Percentiles rank a stretch among this genome's conserved stretches.
phyloP scores from a whole-genome alignment of 2,797 vertebrate genomes.

The Falco cherrug region DNA sequence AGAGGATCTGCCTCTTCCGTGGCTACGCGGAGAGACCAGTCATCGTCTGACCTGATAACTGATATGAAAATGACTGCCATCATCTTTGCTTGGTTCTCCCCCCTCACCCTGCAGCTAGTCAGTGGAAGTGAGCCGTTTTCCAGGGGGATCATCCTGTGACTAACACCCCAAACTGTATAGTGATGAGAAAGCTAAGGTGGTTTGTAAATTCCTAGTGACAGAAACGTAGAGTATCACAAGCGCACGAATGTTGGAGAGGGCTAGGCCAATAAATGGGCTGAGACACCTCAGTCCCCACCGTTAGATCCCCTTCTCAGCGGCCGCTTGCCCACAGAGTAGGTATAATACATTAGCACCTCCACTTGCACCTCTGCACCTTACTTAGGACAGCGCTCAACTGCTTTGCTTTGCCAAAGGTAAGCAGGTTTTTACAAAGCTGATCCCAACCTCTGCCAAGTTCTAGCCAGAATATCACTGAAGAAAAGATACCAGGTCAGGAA shows the following conservation, averaged over 20 bases:
- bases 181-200: neutral
- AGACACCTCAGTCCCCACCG: neutral
- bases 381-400: neutral
- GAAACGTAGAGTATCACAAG: fast-evolving
- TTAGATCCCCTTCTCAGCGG: neutral
- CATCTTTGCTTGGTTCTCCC: neutral
- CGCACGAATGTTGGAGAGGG: neutral
- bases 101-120: neutral
- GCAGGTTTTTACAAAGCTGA: neutral
- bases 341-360: neutral
- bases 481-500: neutral
- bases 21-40: neutral
- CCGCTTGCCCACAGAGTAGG: neutral
- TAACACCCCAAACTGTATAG: neutral
- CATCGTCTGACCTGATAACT: neutral
- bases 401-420: neutral
- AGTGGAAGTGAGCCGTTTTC: neutral
- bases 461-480: neutral
- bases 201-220: neutral
- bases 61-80: neutral
- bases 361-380: neutral
- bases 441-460: neutral
- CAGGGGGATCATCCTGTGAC: neutral
- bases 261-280: neutral
- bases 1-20: neutral